Conservation (phyloP, 2,888 invertebrate genomes). For the Eupithecia centaureata region DNA sequence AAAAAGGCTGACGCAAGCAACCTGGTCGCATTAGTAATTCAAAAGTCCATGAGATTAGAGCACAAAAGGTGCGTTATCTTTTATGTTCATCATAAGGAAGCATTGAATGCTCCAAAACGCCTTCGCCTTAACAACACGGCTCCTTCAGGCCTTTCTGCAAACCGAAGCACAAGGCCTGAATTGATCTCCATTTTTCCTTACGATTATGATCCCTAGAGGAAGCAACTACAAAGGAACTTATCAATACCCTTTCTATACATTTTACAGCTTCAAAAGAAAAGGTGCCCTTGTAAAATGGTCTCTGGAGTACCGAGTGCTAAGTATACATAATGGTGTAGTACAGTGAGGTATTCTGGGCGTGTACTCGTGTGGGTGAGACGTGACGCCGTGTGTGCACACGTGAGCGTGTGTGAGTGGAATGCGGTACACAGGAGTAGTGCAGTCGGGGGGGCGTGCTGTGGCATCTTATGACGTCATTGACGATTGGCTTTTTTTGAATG, state of each 20-base stretch:
- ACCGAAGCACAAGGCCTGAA: constrained; percentile 12
- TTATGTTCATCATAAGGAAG: constrained; percentile 17
- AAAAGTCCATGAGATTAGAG: background rate
- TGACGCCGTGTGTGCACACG: constrained; percentile 52
- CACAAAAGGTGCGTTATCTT: constrained; percentile 20
- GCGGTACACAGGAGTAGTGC: constrained; percentile 56
- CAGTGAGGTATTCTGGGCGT: constrained; percentile 61
- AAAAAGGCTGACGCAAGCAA: background rate
- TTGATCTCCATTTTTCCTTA: constrained; percentile 48
- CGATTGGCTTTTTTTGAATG: constrained; percentile 20
- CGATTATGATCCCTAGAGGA: constrained; percentile 59
- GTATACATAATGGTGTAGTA: constrained; percentile 56
- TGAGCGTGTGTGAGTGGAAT: constrained; percentile 63
- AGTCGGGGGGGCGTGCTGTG: constrained; percentile 54
- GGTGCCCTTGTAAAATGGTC: constrained; percentile 78
- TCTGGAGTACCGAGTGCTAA: constrained; percentile 56
- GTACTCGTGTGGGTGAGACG: constrained; percentile 64
- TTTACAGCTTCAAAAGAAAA: constrained; percentile 70
- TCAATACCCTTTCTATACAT: constrained; percentile 59
- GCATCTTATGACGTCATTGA: constrained; percentile 59
- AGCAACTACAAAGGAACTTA: constrained; percentile 68
- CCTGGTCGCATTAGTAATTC: background rate
- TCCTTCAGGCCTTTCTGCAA: constrained; percentile 5
- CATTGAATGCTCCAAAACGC: constrained; percentile 18
- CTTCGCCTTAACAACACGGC: constrained; percentile 16